These are phyloP conservation scores for Mesochorus sp. DNA, from an alignment of 2,888 invertebrate genomes.

Conservation along the genomic window DNA sequence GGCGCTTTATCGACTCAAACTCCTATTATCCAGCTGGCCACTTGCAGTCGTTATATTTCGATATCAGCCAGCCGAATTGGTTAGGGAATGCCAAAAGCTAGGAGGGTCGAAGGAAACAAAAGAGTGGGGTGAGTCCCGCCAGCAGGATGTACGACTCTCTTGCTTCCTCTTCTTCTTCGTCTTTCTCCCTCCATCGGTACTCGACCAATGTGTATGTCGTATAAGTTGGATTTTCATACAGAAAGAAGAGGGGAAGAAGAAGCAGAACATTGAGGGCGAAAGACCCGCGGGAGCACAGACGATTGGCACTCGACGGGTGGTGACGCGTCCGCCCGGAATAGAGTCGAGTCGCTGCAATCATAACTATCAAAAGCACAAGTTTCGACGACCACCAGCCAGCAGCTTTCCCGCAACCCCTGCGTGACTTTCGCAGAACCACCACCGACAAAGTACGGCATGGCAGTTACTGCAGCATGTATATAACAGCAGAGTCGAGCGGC, in stretches of 20 bases:
- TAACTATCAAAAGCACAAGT: slow-evolving; percentile 77
- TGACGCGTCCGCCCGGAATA: slow-evolving; percentile 66
- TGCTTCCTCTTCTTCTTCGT: neutral
- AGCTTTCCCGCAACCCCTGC: slow-evolving; percentile 55
- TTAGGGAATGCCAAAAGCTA: slow-evolving; percentile 46
- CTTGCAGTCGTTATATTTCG: slow-evolving; percentile 47
- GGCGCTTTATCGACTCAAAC: slow-evolving; percentile 55
- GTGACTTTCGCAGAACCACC: slow-evolving; percentile 29
- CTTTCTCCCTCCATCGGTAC: slow-evolving; percentile 44
- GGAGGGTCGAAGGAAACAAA: slow-evolving; percentile 59
- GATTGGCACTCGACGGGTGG: slow-evolving; percentile 70
- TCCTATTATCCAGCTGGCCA: slow-evolving; percentile 54
- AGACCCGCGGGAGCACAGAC: slow-evolving; percentile 55
- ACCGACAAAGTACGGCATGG: slow-evolving; percentile 9
- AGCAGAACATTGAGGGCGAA: slow-evolving; percentile 19
- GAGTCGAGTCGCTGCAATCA: slow-evolving; percentile 72
- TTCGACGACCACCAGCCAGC: slow-evolving; percentile 62
- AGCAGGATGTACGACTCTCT: slow-evolving; percentile 53
- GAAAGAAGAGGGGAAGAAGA: slow-evolving; percentile 39
- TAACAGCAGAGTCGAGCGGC: neutral
- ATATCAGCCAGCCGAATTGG: slow-evolving; percentile 24
- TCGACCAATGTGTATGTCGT: slow-evolving; percentile 33
- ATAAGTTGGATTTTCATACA: slow-evolving; percentile 27
- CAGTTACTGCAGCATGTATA: slow-evolving; percentile 22
- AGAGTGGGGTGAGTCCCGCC: slow-evolving; percentile 36